Evolutionary conservation across 2,113 vertebrate species (phyloP).

Genomic region (Siniperca chuatsi): DNA sequence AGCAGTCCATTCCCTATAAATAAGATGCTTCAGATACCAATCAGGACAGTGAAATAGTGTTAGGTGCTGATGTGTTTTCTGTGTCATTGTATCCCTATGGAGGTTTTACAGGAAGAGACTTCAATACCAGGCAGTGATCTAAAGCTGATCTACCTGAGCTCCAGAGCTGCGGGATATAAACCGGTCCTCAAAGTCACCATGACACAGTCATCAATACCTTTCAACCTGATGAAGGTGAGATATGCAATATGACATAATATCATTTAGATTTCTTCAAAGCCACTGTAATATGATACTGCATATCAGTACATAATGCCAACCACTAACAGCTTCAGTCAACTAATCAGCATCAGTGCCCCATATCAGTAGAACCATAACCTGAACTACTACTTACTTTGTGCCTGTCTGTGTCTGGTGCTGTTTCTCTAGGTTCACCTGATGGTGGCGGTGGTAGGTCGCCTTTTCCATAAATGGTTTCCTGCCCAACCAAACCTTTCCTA

Average conservation of each 20-base stretch:
- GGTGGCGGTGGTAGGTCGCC: conserved; percentile 97
- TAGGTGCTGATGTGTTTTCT: not conserved
- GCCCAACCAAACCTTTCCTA: conserved; percentile 97
- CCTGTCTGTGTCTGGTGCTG: not conserved
- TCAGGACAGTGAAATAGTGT: not conserved
- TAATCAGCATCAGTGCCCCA: not conserved
- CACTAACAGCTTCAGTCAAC: not conserved
- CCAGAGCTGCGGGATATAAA: conserved; percentile 95
- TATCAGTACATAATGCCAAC: not conserved
- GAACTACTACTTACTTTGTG: not conserved
- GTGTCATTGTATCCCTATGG: not conserved
- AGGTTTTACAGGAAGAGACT: conserved; percentile 98
- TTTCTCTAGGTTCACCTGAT: conserved; percentile 91
- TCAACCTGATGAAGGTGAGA: conserved; percentile 94
- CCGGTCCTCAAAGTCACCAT: conserved; percentile 97
- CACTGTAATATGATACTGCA: not conserved
- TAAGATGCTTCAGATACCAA: not conserved
- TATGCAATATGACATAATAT: not conserved
- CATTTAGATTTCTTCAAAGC: not conserved
- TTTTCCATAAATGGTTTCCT: conserved; percentile 99
- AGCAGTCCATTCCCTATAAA: not conserved
- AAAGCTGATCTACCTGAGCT: conserved; percentile 94
- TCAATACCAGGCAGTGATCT: conserved; percentile 95
- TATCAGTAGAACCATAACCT: not conserved
- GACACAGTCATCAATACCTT: conserved; percentile 94